These are phyloP conservation scores for Riparia riparia DNA, from an alignment of 2,113 vertebrate genomes.

Conservation along the genomic window DNA sequence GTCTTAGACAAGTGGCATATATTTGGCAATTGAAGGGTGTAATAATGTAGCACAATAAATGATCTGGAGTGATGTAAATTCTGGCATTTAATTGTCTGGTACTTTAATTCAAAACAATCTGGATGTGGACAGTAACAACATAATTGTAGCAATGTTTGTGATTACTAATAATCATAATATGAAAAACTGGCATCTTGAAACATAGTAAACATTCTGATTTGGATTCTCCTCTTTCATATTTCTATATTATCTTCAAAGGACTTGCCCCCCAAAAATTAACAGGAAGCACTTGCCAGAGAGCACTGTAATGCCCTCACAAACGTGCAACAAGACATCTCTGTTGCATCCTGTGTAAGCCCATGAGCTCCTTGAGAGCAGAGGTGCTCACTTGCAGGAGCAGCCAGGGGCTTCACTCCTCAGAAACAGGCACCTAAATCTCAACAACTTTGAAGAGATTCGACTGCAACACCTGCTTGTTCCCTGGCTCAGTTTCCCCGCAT, in stretches of 20 bases:
- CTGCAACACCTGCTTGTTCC: neutral
- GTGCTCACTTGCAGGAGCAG: neutral
- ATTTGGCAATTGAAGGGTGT: neutral
- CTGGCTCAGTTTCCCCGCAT: neutral
- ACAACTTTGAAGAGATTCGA: rapidly evolving
- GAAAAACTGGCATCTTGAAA: neutral
- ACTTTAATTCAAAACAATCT: constrained; percentile 39
- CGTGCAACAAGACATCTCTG: neutral
- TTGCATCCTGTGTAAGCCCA: neutral
- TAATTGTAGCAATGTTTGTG: neutral
- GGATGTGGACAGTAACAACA: neutral
- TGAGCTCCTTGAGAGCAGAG: neutral
- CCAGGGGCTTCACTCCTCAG: neutral
- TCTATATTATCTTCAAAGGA: neutral
- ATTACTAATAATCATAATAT: neutral
- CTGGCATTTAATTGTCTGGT: constrained; percentile 42
- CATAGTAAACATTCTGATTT: neutral
- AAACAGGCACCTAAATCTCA: neutral
- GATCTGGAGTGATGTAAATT: constrained; percentile 13
- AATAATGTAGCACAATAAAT: neutral
- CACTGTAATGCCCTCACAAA: neutral
- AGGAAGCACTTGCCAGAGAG: neutral
- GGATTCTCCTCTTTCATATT: neutral
- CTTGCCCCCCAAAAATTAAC: rapidly evolving
- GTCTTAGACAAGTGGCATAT: neutral